Evolutionary conservation across 2,113 vertebrate genomes (phyloP).

Genomic region (Callipepla californica): DNA sequence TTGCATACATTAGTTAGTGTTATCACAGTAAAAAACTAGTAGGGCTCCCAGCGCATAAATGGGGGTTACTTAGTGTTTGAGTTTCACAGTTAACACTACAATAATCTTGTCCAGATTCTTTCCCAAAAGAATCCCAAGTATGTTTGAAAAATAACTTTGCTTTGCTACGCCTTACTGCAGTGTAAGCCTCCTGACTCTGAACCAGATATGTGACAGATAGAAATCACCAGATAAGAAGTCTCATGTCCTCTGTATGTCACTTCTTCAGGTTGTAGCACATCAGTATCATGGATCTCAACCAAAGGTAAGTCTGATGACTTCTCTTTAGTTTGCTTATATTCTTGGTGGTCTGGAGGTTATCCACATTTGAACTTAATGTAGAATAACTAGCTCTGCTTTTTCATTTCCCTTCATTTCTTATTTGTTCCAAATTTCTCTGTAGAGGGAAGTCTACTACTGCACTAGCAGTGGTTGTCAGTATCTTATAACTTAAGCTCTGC

Average conservation of each 20-base stretch:
- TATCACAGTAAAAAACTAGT: not conserved
- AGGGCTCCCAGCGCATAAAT: fast-evolving
- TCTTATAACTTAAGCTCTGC: not conserved
- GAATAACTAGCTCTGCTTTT: not conserved
- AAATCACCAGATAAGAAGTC: not conserved
- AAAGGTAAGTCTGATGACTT: not conserved
- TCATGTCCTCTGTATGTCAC: fast-evolving
- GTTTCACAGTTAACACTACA: not conserved
- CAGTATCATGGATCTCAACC: too few relatives aligned
- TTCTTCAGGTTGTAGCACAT: not conserved
- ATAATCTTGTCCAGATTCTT: not conserved
- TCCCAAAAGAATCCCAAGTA: not conserved
- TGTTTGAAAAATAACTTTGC: not conserved
- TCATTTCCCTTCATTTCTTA: not conserved
- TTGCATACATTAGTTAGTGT: not conserved
- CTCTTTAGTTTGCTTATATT: not conserved
- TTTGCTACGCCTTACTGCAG: fast-evolving
- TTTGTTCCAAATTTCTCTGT: fast-evolving
- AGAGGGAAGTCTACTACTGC: not conserved
- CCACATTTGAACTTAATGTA: not conserved
- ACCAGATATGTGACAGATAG: not conserved
- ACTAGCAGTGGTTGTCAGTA: not conserved
- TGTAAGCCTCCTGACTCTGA: not conserved
- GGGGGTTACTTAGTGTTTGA: not conserved
- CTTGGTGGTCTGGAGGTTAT: not conserved